These are phyloP conservation scores for Porites evermanni DNA, from an alignment of 92 coral and sea anemone species.

Conservation along the genomic window DNA sequence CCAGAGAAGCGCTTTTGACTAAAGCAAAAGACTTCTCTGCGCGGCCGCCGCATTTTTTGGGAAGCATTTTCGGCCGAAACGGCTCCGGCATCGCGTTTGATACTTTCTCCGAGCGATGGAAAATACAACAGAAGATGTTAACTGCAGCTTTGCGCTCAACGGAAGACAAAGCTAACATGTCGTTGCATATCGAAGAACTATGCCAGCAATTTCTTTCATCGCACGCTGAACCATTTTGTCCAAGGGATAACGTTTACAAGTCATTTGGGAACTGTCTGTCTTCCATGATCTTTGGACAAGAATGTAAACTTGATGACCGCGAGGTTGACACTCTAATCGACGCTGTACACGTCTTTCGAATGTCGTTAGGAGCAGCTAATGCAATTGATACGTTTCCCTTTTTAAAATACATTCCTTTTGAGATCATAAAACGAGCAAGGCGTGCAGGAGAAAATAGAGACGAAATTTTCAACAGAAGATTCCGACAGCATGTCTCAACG, in stretches of 20 bases:
- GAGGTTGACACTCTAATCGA: slow-evolving; percentile 73
- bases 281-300: slow-evolving; percentile 67
- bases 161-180: slow-evolving; percentile 50
- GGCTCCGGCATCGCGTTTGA: slow-evolving; percentile 76
- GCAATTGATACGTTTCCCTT: slow-evolving; percentile 89
- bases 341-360: slow-evolving; percentile 60
- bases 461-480: slow-evolving; percentile 71
- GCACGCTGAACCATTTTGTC: slow-evolving; percentile 60
- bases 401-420: slow-evolving; percentile 69
- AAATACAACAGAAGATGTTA: slow-evolving; percentile 68
- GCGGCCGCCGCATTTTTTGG: slow-evolving; percentile 76
- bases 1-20: slow-evolving; percentile 82
- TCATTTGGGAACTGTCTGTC: slow-evolving; percentile 74
- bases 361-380: slow-evolving; percentile 84
- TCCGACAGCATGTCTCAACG: slow-evolving; percentile 63
- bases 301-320: slow-evolving; percentile 56
- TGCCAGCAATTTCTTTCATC: slow-evolving; percentile 44
- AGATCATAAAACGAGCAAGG: slow-evolving; percentile 54
- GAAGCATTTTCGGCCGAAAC: slow-evolving; percentile 66
- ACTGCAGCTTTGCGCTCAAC: slow-evolving; percentile 55
- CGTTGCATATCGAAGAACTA: slow-evolving; percentile 69
- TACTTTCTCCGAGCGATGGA: slow-evolving; percentile 66
- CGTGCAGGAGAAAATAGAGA: slow-evolving; percentile 62
- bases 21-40: slow-evolving; percentile 81
- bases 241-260: slow-evolving; percentile 55